phyloP scores from a whole-genome alignment of 2,797 vertebrate species.

The Natrix natrix region DNA sequence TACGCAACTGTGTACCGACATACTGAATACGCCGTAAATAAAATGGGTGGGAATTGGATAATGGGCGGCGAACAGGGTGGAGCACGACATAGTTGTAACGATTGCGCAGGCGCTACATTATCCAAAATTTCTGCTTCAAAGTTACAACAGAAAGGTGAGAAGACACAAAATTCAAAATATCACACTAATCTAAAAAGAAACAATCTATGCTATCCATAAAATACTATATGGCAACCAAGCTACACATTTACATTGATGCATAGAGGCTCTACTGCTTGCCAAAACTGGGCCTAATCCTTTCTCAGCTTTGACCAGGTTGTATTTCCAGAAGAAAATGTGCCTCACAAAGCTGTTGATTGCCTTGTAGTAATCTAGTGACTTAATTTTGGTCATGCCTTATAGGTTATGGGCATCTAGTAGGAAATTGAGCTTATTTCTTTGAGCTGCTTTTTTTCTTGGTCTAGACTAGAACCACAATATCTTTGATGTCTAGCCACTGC shows the following conservation, averaged over 20 bases:
- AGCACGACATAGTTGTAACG: no score
- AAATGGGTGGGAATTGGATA: no score
- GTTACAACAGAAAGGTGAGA: not conserved
- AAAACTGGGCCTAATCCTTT: not conserved
- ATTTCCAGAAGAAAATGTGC: not conserved
- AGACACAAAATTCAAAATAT: not conserved
- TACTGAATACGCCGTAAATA: no score
- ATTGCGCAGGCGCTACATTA: no score
- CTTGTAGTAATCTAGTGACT: not conserved
- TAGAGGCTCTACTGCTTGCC: not conserved
- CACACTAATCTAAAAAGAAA: not conserved
- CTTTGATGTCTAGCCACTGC: not conserved
- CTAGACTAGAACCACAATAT: not conserved
- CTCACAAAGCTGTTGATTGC: not conserved
- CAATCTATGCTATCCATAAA: not conserved
- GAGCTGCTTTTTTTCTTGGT: not conserved
- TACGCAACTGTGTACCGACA: no score
- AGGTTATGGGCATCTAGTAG: not conserved
- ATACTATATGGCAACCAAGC: not conserved
- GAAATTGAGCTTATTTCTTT: not conserved
- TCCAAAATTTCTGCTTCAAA: not conserved
- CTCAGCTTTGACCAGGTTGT: not conserved
- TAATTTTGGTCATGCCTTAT: not conserved
- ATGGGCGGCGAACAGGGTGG: no score
- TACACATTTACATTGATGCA: not conserved